Base-by-base conservation (phyloP, 2,797 vertebrate species). In the Pseudomugil gertrudae region DNA sequence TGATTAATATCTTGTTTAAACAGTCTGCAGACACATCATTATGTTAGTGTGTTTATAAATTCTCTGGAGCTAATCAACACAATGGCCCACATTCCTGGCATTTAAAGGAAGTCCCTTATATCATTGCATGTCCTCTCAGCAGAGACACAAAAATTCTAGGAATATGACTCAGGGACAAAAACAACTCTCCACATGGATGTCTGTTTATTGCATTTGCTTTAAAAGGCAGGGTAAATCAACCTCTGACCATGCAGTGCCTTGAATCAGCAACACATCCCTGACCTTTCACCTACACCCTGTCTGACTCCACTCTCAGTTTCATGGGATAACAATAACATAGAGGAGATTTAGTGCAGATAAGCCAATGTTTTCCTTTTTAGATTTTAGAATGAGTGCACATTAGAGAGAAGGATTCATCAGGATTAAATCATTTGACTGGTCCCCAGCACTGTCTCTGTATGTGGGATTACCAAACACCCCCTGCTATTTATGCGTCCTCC, bases 1-100 rank as follows among this genome's bases (percentile, higher is more conserved):
- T 88, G 92, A 94, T 94, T 93, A 94, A 94, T 92, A 95, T 94
- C 93, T 94, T 94, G 93, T 94, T 94, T 94, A 94, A 94, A 94
- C 93, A 95, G 93, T 80, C 83, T 74, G 78, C 86, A 92, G 89
- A 93, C 90, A 85, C 90, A 92, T 90, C 79, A 84, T 66, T 66
- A 86, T 57, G 62, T 89, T 83, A 76, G 78, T 69, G 76, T 84
- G 92, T 93, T 90, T 91, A 92, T 93, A 94, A 93, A 93, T 93
- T 85, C 91, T 94, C 89, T 74, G 76, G 90, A 91, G 87, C 85
- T 87, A 90, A 95, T 94, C 89, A 92, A 93, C 90, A 94, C 94
- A 94, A 95, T 94, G 87, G 94, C 80, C 81, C 76, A 61, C 93
- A 93, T 94, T 94, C 92, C 89, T 88, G 79, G 64, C 76, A 87